Conservation (phyloP, 2,113 vertebrate genomes). For the Ranitomeya variabilis region DNA sequence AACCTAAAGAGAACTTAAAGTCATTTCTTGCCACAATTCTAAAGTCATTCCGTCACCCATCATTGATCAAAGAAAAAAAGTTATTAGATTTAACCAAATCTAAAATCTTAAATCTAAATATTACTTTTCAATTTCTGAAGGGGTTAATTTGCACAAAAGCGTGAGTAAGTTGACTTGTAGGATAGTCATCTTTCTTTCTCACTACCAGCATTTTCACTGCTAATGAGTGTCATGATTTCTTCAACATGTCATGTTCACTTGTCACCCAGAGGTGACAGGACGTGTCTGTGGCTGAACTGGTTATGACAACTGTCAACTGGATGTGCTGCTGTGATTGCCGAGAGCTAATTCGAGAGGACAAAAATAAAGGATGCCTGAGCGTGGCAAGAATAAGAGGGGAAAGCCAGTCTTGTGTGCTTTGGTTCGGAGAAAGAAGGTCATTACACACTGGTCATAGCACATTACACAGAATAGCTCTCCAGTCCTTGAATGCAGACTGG, state of each 20-base stretch:
- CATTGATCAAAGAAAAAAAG: neutral
- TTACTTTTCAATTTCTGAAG: neutral
- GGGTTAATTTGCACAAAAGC: slow-evolving; percentile 4
- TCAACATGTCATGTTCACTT: slow-evolving; percentile 55
- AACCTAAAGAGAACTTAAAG: too few relatives aligned
- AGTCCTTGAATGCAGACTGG: slow-evolving; percentile 40
- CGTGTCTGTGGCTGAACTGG: slow-evolving; percentile 55
- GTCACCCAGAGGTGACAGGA: slow-evolving; percentile 55
- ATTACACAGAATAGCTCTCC: slow-evolving; percentile 4
- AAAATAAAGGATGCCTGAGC: slow-evolving; percentile 38
- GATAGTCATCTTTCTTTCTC: slow-evolving; percentile 12
- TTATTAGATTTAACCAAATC: neutral
- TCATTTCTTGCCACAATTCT: neutral
- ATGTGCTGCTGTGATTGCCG: slow-evolving; percentile 45
- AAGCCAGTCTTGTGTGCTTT: neutral
- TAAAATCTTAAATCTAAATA: neutral
- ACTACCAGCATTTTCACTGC: slow-evolving; percentile 49
- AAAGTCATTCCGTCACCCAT: neutral
- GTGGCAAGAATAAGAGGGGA: neutral
- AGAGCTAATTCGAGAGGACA: slow-evolving; percentile 49
- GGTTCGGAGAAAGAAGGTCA: slow-evolving; percentile 47
- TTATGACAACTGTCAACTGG: slow-evolving; percentile 55
- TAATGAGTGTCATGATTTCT: slow-evolving; percentile 58
- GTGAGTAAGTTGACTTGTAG: neutral
- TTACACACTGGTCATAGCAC: slow-evolving; percentile 45